phyloP scores from a whole-genome alignment of 2,888 invertebrate genomes.

The Caenorhabditis macrosperma region DNA sequence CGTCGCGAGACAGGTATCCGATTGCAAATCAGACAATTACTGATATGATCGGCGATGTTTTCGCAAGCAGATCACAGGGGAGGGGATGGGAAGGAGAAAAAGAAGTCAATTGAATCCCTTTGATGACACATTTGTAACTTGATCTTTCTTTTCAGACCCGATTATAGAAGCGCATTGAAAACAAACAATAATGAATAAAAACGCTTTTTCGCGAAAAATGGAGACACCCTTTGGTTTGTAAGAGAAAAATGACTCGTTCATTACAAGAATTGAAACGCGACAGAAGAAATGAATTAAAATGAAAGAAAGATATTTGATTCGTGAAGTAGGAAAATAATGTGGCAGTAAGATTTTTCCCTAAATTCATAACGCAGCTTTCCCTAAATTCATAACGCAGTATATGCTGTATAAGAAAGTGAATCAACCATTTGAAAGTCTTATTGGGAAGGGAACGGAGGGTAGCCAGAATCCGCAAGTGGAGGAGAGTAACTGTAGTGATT shows the following conservation, averaged over 20 bases:
- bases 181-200: slow-evolving; percentile 40
- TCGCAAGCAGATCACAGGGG: background rate
- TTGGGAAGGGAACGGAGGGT: no score
- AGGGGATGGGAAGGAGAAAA: slow-evolving; percentile 1
- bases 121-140: slow-evolving; percentile 36
- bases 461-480: no score
- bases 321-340: no score
- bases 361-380: no score
- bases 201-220: slow-evolving; percentile 10
- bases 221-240: background rate
- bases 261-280: background rate
- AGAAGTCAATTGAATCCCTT: slow-evolving; percentile 26
- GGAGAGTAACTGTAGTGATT: no score
- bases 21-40: slow-evolving; percentile 44
- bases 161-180: slow-evolving; percentile 48
- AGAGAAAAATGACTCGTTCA: background rate
- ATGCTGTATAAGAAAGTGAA: no score
- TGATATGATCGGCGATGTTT: slow-evolving; percentile 34
- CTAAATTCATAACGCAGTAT: no score
- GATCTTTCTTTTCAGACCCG: slow-evolving; percentile 13
- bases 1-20: slow-evolving; percentile 37
- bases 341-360: no score
- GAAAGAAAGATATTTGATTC: no score
- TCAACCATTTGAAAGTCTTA: no score
- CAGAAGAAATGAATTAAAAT: no score